Conservation (phyloP, 2,113 vertebrate genomes). For the Menidia beryllina region DNA sequence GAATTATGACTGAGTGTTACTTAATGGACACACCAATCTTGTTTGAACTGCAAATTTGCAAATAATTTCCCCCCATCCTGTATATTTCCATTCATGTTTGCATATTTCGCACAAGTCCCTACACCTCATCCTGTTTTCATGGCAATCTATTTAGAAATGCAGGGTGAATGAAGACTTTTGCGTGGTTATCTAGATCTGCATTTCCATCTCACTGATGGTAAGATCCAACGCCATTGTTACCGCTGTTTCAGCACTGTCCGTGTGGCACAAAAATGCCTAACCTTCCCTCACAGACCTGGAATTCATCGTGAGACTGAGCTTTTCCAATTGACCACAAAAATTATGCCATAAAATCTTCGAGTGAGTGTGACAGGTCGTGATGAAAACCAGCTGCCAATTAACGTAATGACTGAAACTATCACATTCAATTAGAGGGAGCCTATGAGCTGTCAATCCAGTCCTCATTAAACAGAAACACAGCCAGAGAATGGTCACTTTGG, state of each 20-base stretch:
- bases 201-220: neutral
- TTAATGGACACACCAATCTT: neutral
- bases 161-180: neutral
- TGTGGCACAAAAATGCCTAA: constrained; percentile 22
- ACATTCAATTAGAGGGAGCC: constrained; percentile 73
- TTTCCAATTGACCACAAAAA: constrained; percentile 59
- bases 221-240: constrained; percentile 16
- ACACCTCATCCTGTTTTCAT: neutral
- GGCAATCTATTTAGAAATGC: neutral
- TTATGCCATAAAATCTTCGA: constrained; percentile 68
- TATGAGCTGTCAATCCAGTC: constrained; percentile 65
- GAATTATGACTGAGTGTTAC: too few relatives aligned
- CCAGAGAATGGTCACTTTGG: constrained; percentile 64
- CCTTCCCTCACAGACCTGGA: constrained; percentile 24
- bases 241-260: constrained; percentile 8
- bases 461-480: constrained; percentile 71
- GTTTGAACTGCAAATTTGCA: neutral
- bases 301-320: constrained; percentile 26
- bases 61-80: neutral
- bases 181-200: too few relatives aligned
- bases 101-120: neutral
- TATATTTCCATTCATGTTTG: neutral
- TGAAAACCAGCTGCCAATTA: constrained; percentile 80
- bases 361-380: constrained; percentile 64
- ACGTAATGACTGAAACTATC: constrained; percentile 78